Evolutionary conservation across 2,888 invertebrate genomes (phyloP).

Genomic region (Mimumesa dahlbomi): DNA sequence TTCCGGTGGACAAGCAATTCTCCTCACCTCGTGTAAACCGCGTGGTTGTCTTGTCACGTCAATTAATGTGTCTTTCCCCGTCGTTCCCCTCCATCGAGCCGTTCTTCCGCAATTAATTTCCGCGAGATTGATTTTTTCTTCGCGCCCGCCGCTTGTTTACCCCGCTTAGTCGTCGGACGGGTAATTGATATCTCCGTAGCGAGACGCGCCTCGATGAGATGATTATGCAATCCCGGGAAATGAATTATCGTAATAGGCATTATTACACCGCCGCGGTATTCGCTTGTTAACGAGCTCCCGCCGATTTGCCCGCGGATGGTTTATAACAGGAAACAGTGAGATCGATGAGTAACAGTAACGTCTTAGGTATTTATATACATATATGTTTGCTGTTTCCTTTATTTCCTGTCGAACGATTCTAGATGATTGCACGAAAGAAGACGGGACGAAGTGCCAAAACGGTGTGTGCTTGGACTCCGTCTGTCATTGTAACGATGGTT

Average conservation of each 20-base stretch:
- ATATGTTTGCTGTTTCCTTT: background rate
- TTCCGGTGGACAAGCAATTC: slow-evolving; percentile 49
- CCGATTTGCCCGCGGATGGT: too few species aligned
- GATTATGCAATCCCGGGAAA: too few species aligned
- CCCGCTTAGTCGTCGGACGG: background rate
- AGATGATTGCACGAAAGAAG: slow-evolving; percentile 96
- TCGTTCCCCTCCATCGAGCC: slow-evolving; percentile 15
- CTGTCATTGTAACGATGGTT: slow-evolving; percentile 98
- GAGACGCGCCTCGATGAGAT: too few species aligned
- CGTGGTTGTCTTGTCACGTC: slow-evolving; percentile 29
- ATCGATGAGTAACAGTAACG: too few species aligned
- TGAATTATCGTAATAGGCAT: too few species aligned
- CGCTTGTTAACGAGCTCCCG: too few species aligned
- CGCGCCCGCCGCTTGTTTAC: background rate
- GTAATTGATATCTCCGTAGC: background rate
- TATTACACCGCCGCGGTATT: too few species aligned
- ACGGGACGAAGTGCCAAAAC: slow-evolving; percentile 94
- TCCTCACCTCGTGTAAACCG: slow-evolving; percentile 28
- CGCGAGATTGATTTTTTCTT: slow-evolving; percentile 47
- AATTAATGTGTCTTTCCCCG: slow-evolving; percentile 34
- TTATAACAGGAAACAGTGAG: too few species aligned
- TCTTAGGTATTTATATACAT: too few species aligned
- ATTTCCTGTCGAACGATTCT: slow-evolving; percentile 68
- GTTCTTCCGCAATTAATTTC: slow-evolving; percentile 37
- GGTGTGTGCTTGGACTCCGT: slow-evolving; percentile 96